Conservation (phyloP, 2,888 invertebrate species). For the Lasioglossum calceatum region DNA sequence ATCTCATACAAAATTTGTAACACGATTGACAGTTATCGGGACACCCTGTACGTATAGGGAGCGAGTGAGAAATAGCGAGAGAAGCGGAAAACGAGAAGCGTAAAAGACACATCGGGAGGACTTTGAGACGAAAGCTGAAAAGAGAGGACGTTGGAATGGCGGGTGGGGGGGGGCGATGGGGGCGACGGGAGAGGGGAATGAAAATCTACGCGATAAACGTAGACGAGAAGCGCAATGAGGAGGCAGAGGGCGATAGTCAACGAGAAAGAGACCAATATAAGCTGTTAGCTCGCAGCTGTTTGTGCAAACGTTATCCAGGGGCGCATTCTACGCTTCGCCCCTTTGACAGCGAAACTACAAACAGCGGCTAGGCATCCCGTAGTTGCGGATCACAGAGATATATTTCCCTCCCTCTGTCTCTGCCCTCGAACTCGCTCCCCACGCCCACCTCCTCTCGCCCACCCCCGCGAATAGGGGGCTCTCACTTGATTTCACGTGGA, state of each 20-base stretch:
- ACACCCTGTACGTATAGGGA: not conserved
- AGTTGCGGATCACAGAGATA: slow-evolving; percentile 59
- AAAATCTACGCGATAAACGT: slow-evolving; percentile 31
- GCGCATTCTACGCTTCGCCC: slow-evolving; percentile 73
- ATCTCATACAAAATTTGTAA: not conserved
- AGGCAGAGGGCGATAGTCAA: slow-evolving; percentile 25
- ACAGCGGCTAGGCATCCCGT: slow-evolving; percentile 69
- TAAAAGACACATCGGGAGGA: not conserved
- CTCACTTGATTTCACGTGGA: slow-evolving; percentile 28
- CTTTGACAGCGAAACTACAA: slow-evolving; percentile 78
- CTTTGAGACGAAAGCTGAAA: not conserved
- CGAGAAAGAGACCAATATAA: slow-evolving; percentile 75
- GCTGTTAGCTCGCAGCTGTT: slow-evolving; percentile 78
- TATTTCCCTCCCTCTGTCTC: slow-evolving; percentile 38
- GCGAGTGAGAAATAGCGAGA: not conserved
- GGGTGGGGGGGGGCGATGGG: not conserved
- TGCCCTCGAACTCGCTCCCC: not conserved
- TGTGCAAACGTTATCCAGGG: slow-evolving; percentile 76
- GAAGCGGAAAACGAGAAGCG: not conserved
- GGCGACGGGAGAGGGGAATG: not conserved
- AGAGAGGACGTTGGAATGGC: not conserved
- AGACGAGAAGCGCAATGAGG: slow-evolving; percentile 9
- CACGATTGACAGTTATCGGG: not conserved
- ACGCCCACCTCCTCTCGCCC: not conserved
- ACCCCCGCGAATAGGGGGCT: not conserved